phyloP scores from a whole-genome alignment of 2,113 vertebrate species.

The Phaethornis superciliosus region DNA sequence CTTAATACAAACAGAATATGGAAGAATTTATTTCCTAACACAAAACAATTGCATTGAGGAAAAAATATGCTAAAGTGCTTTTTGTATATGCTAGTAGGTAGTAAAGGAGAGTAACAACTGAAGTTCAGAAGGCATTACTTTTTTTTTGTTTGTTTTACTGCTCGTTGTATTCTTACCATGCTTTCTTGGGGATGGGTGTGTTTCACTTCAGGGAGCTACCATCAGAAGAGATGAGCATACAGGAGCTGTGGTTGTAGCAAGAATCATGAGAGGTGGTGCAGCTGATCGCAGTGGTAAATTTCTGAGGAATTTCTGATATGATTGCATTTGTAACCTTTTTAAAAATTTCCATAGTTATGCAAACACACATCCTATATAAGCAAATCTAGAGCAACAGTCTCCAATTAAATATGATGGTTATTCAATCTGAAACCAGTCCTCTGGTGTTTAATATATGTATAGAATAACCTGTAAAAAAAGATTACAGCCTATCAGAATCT shows the following conservation, averaged over 20 bases:
- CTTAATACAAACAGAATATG: not conserved
- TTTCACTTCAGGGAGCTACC: constrained; percentile 86
- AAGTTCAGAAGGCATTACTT: not conserved
- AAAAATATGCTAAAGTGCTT: not conserved
- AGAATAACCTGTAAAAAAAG: not conserved
- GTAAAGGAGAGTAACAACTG: not conserved
- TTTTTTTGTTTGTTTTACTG: too few species aligned
- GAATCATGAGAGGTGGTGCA: constrained; percentile 94
- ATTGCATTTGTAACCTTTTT: not conserved
- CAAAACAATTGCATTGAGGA: not conserved
- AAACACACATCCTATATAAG: rapidly evolving
- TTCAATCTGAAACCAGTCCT: not conserved
- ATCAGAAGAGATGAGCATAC: constrained; percentile 92
- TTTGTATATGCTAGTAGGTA: not conserved
- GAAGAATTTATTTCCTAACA: not conserved
- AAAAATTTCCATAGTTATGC: not conserved
- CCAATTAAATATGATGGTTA: not conserved
- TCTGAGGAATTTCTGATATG: not conserved
- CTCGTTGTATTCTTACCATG: too few species aligned
- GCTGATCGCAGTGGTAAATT: constrained; percentile 91
- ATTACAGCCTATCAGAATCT: not conserved
- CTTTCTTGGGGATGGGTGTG: not conserved
- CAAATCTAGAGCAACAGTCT: not conserved
- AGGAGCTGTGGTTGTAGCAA: constrained; percentile 90
- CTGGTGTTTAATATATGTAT: not conserved